A percentile compares a stretch with the other conserved stretches of the same genome.
Conservation (phyloP, 2,888 invertebrate genomes). For the Meiosimyza platycephala region DNA sequence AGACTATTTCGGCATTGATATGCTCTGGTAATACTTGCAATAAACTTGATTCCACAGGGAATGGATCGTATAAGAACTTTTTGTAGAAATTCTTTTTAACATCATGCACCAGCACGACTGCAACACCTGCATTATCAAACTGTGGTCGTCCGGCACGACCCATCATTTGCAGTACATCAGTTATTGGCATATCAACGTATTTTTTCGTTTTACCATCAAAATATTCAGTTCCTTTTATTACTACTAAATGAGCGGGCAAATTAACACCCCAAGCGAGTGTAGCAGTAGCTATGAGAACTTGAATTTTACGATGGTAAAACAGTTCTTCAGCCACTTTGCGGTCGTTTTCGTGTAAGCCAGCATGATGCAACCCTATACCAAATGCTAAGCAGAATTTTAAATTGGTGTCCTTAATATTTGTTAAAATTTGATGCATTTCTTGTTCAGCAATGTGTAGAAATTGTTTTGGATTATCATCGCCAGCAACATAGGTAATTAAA, state of each 20-base stretch:
- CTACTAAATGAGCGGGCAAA: conserved; percentile 96
- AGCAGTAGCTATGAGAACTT: conserved; percentile 95
- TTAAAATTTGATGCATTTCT: conserved; percentile 84
- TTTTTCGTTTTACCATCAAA: conserved; percentile 96
- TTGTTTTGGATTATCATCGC: conserved; percentile 92
- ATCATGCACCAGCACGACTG: conserved; percentile 92
- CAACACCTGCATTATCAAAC: conserved; percentile 92
- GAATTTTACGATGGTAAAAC: conserved; percentile 95
- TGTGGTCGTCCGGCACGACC: conserved; percentile 98
- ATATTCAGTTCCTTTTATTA: conserved; percentile 99
- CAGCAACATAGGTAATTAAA: conserved; percentile 89
- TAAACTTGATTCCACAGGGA: conserved; percentile 97
- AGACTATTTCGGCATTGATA: conserved; percentile 96
- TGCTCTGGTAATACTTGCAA: conserved; percentile 94
- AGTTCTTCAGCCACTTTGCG: conserved; percentile 91
- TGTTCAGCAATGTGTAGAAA: conserved; percentile 90
- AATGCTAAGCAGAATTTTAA: conserved; percentile 93
- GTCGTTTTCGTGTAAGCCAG: conserved; percentile 94
- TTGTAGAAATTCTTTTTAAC: conserved; percentile 99
- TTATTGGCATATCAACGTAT: conserved; percentile 99
- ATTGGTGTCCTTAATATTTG: conserved; percentile 85
- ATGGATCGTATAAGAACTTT: conserved; percentile 98
- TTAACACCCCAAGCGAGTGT: conserved; percentile 99
- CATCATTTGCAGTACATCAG: conserved; percentile 99
- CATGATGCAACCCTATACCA: conserved; percentile 99